A percentile compares a stretch with the other conserved stretches of the same genome.
Evolutionary conservation across 2,797 vertebrate species (phyloP).

Genomic region (Parauchenoglanis punctatus): DNA sequence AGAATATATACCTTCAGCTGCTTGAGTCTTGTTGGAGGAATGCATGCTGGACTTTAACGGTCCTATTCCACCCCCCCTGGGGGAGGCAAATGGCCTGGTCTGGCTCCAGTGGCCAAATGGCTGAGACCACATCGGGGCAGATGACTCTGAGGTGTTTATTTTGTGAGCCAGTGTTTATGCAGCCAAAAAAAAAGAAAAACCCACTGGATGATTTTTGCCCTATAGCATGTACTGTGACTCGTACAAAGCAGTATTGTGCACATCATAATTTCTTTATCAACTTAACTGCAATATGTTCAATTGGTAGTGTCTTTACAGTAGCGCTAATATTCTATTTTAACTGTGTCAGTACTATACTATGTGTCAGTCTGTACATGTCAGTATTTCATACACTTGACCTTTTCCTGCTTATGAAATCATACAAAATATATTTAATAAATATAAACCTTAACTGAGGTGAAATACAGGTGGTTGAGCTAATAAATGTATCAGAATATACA

Average conservation of each 20-base stretch:
- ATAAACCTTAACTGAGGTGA: neutral
- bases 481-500: neutral
- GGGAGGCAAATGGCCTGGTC: slow-evolving; percentile 40
- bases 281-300: neutral
- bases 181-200: neutral
- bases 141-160: slow-evolving; percentile 36
- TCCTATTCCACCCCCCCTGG: neutral
- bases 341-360: no score
- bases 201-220: neutral
- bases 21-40: slow-evolving; percentile 44
- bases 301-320: neutral
- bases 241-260: neutral
- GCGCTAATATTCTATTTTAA: neutral
- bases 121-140: slow-evolving; percentile 17
- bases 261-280: neutral
- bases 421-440: neutral
- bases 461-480: neutral
- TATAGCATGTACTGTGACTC: neutral
- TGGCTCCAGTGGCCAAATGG: slow-evolving; percentile 41
- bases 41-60: slow-evolving; percentile 41
- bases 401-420: neutral
- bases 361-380: no score
- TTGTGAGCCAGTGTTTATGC: slow-evolving; percentile 28
- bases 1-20: slow-evolving; percentile 45
- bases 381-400: neutral